A percentile compares a stretch with the other conserved stretches of the same genome.
These are phyloP conservation scores for Dendrocincla fuliginosa DNA, from an alignment of 2,797 vertebrate genomes.

Conservation along the genomic window DNA sequence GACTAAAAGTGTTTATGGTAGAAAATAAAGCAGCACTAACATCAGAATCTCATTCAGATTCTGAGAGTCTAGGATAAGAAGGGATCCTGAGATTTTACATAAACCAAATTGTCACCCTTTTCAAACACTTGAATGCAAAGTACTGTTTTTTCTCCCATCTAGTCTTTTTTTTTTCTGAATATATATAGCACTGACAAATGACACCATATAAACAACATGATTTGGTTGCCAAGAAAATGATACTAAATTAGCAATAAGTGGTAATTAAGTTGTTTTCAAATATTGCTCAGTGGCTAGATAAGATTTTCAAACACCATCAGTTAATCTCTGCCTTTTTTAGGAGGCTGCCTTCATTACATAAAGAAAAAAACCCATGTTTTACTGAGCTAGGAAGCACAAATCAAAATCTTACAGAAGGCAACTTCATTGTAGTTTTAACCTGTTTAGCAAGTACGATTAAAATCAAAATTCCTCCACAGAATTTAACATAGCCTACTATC, in stretches of 20 bases:
- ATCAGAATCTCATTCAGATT: background rate
- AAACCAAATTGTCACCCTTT: background rate
- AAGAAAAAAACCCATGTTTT: background rate
- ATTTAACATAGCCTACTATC: background rate
- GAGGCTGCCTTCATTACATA: background rate
- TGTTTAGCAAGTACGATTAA: background rate
- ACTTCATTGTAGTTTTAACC: background rate
- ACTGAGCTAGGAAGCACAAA: background rate
- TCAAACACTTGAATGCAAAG: background rate
- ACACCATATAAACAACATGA: background rate
- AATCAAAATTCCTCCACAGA: background rate
- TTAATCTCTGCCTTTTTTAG: background rate
- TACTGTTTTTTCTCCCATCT: background rate
- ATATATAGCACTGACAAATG: background rate
- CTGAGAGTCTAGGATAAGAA: background rate
- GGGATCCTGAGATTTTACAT: background rate
- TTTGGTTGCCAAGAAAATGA: background rate
- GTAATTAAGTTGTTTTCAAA: background rate
- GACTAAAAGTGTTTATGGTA: background rate
- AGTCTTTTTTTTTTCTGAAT: background rate
- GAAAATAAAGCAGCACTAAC: background rate
- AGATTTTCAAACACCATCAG: background rate
- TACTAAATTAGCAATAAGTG: background rate
- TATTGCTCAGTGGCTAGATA: background rate
- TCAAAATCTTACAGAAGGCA: background rate